Conservation (phyloP, 2,797 vertebrate species). For the Bradypodion pumilum region DNA sequence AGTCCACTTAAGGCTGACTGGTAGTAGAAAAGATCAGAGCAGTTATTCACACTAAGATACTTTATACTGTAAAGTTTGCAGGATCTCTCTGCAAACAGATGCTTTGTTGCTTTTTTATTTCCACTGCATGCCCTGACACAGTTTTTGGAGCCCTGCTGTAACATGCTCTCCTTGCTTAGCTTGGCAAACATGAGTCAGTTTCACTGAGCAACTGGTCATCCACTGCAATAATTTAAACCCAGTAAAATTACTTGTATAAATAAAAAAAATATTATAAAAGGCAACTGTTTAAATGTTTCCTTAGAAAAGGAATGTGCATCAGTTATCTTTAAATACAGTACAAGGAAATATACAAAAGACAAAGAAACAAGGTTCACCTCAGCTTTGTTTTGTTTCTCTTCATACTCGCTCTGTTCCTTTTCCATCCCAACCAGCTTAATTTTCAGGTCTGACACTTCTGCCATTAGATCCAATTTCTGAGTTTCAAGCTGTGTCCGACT, state of each 20-base stretch:
- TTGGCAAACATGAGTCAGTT: neutral
- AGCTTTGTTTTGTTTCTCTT: slow-evolving; percentile 93
- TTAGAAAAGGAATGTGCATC: slow-evolving; percentile 39
- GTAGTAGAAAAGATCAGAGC: neutral
- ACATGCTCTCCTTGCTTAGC: neutral
- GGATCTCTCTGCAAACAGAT: neutral
- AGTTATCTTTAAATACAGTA: slow-evolving; percentile 48
- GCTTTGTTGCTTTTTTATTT: neutral
- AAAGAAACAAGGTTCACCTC: slow-evolving; percentile 78
- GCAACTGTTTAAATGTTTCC: neutral
- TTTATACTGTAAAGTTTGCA: too few species aligned
- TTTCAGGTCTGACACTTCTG: slow-evolving; percentile 94
- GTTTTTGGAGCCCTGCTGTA: neutral
- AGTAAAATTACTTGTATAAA: neutral
- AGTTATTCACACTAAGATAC: neutral
- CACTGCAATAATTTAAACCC: too few species aligned
- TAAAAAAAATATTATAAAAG: slow-evolving; percentile 27
- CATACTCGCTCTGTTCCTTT: slow-evolving; percentile 86
- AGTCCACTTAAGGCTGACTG: neutral
- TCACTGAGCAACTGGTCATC: neutral
- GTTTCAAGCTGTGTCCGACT: slow-evolving; percentile 90
- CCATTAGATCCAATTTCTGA: slow-evolving; percentile 93
- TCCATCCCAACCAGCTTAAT: slow-evolving; percentile 94
- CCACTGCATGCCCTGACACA: neutral
- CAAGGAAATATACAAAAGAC: rapidly evolving